These are phyloP conservation scores for Meiosimyza platycephala DNA, from an alignment of 2,888 invertebrate genomes.

Conservation along the genomic window DNA sequence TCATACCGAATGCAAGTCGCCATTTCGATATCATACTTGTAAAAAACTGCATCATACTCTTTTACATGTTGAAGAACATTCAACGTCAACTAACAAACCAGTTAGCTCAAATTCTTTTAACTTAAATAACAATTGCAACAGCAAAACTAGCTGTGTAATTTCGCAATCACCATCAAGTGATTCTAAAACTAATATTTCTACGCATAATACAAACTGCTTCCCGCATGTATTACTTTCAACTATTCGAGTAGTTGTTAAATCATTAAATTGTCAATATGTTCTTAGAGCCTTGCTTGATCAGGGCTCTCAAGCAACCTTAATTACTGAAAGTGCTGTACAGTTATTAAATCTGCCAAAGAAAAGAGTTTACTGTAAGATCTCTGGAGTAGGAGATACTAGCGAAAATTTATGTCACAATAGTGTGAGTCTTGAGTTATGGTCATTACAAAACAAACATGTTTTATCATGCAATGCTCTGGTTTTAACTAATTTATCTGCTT, in stretches of 20 bases:
- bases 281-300: conserved; percentile 10
- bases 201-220: too few relatives aligned
- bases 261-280: background rate
- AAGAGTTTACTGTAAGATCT: conserved; percentile 6
- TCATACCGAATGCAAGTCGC: conserved; percentile 11
- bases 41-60: conserved; percentile 21
- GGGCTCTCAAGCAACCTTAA: conserved; percentile 6
- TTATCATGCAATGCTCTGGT: background rate
- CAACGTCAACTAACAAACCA: too few relatives aligned
- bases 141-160: too few relatives aligned
- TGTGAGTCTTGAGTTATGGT: background rate
- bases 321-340: conserved; percentile 12
- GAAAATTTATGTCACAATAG: conserved; percentile 2
- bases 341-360: conserved; percentile 1
- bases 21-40: conserved; percentile 5
- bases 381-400: background rate
- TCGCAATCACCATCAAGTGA: too few relatives aligned
- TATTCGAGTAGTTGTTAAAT: too few relatives aligned
- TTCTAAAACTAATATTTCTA: too few relatives aligned
- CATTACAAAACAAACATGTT: background rate
- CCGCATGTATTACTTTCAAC: too few relatives aligned
- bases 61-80: conserved; percentile 4
- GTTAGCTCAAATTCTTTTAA: too few relatives aligned
- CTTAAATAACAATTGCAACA: too few relatives aligned
- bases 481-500: background rate